Evolutionary conservation across 2,888 invertebrate species (phyloP).

Genomic region (Ommatoiulus sabulosus): DNA sequence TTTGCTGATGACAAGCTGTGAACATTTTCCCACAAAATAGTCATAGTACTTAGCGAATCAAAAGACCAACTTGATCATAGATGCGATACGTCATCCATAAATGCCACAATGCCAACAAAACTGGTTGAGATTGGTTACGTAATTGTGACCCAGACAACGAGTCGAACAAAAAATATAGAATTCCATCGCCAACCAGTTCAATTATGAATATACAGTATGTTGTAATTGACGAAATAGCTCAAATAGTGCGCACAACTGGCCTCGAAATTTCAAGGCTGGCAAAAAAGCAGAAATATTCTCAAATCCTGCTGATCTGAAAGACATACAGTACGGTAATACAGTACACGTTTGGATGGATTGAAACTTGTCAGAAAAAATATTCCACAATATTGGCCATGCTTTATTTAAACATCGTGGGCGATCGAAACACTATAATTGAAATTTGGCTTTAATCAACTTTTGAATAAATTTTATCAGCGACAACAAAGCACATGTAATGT

Average conservation of each 20-base stretch:
- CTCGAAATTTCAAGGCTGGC: background rate
- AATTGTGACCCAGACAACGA: background rate
- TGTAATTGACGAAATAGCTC: background rate
- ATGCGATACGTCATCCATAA: background rate
- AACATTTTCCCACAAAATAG: background rate
- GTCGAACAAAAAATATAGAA: background rate
- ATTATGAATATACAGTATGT: background rate
- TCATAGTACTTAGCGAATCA: background rate
- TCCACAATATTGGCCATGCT: background rate
- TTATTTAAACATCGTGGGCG: too few species aligned
- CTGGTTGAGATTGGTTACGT: background rate
- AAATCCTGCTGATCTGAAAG: background rate
- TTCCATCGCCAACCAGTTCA: background rate
- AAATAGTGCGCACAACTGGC: background rate
- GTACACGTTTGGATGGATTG: background rate
- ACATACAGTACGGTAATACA: background rate
- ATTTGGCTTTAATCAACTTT: too few species aligned
- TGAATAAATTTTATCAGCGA: too few species aligned
- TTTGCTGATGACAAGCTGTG: background rate
- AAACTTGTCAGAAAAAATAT: background rate
- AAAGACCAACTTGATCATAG: background rate
- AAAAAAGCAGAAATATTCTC: background rate
- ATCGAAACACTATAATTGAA: too few species aligned
- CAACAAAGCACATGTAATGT: background rate
- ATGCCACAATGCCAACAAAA: background rate